These are phyloP conservation scores for Chrysomallon squamiferum DNA, from an alignment of 1,140 invertebrate species.

Conservation along the genomic window DNA sequence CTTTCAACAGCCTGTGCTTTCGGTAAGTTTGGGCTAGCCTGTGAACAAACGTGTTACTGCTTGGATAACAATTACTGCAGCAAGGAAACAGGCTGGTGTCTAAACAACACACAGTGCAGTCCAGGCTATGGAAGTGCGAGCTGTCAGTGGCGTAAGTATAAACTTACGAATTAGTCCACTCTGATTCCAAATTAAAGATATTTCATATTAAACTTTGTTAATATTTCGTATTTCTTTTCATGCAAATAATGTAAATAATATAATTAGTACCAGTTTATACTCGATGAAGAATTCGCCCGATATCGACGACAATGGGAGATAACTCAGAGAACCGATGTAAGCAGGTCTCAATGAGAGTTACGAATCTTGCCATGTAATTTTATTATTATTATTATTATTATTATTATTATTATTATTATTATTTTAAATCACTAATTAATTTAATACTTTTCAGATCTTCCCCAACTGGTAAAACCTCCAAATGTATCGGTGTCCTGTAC, in stretches of 20 bases:
- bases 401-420: background rate
- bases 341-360: too few relatives aligned
- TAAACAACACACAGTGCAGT: slow-evolving; percentile 22
- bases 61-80: slow-evolving; percentile 23
- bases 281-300: too few relatives aligned
- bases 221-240: too few relatives aligned
- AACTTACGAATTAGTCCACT: too few relatives aligned
- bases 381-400: too few relatives aligned
- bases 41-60: slow-evolving; percentile 28
- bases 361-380: too few relatives aligned
- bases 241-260: too few relatives aligned
- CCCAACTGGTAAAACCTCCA: slow-evolving; percentile 29
- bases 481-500: slow-evolving; percentile 21
- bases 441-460: slow-evolving; percentile 33
- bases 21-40: slow-evolving; percentile 27
- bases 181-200: too few relatives aligned
- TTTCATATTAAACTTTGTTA: too few relatives aligned
- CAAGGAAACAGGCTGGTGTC: slow-evolving; percentile 24
- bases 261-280: too few relatives aligned
- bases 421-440: background rate
- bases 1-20: slow-evolving; percentile 14
- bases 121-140: slow-evolving; percentile 30
- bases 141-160: slow-evolving; percentile 41
- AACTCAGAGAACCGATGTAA: too few relatives aligned
- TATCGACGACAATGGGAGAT: too few relatives aligned